A percentile compares a stretch with the other conserved stretches of the same genome.
These are phyloP conservation scores for Sarcophilus harrisii DNA, from an alignment of 2,797 vertebrate species.

Conservation along the genomic window DNA sequence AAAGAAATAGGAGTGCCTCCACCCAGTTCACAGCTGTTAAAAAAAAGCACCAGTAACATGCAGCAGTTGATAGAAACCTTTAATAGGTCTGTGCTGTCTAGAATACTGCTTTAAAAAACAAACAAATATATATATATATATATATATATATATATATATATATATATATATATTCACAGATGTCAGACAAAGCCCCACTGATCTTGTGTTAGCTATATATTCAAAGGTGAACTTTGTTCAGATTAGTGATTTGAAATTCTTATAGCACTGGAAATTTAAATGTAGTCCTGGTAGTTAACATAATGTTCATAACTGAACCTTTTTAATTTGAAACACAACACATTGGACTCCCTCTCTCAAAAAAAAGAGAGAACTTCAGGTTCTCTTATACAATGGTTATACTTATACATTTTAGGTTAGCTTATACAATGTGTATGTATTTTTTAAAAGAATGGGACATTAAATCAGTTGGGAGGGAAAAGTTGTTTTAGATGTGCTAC, in stretches of 20 bases:
- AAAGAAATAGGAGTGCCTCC: not conserved
- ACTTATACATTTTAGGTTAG: not conserved
- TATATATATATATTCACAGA: not conserved
- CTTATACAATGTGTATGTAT: not conserved
- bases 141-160: not conserved
- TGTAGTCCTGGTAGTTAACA: not conserved
- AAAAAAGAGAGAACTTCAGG: not conserved
- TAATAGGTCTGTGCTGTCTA: not conserved
- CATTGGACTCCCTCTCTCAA: not conserved
- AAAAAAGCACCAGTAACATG: not conserved
- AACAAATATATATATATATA: too few relatives aligned
- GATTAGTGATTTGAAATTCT: not conserved
- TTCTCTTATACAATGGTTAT: too few relatives aligned
- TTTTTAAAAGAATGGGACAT: not conserved
- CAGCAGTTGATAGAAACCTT: not conserved
- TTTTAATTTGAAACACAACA: not conserved
- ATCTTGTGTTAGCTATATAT: not conserved
- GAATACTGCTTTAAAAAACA: too few relatives aligned
- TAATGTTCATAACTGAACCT: not conserved
- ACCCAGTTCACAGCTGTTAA: not conserved
- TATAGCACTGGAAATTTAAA: not conserved
- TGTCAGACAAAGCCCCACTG: not conserved
- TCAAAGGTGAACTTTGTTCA: not conserved
- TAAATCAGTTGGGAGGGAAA: not conserved
- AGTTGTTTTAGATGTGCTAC: not conserved